A percentile compares a stretch with the other conserved stretches of the same genome.
phyloP scores from a whole-genome alignment of 2,888 invertebrate species.

The Sialis fuliginosa region DNA sequence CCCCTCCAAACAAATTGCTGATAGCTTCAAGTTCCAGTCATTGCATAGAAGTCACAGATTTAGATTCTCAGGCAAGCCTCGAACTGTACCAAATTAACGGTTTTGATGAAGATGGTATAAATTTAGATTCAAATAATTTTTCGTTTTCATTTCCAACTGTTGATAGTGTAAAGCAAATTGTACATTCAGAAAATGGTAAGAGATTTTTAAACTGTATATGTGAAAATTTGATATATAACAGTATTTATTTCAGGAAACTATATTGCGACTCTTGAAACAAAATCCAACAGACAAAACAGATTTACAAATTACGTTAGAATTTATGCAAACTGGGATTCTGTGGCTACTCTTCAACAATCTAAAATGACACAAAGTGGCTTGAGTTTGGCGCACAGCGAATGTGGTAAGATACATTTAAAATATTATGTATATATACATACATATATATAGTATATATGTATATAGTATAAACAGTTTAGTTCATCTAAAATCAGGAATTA shows the following conservation, averaged over 20 bases:
- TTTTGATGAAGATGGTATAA: slow-evolving; percentile 11
- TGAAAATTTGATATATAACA: slow-evolving; percentile 17
- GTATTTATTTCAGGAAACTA: slow-evolving; percentile 33
- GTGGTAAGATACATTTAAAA: slow-evolving; percentile 12
- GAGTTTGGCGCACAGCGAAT: slow-evolving; percentile 22
- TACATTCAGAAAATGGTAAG: slow-evolving; percentile 46
- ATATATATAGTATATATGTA: neutral
- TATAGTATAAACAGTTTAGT: neutral
- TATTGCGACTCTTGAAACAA: slow-evolving; percentile 44
- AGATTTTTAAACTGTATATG: slow-evolving; percentile 3
- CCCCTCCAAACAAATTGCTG: slow-evolving; percentile 36
- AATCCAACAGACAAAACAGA: slow-evolving; percentile 27
- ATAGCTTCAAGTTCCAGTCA: slow-evolving; percentile 37
- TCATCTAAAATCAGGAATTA: no score
- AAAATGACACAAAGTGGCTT: slow-evolving; percentile 26
- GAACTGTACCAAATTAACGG: slow-evolving; percentile 17
- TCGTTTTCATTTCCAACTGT: slow-evolving; percentile 54
- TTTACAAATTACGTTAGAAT: slow-evolving; percentile 41
- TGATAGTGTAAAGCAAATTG: slow-evolving; percentile 46
- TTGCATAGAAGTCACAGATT: slow-evolving; percentile 38
- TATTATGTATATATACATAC: neutral
- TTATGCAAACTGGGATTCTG: slow-evolving; percentile 56
- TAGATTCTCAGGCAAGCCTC: slow-evolving; percentile 14
- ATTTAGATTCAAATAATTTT: slow-evolving; percentile 21
- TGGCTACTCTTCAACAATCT: slow-evolving; percentile 26